Evolutionary conservation across 2,797 vertebrate genomes (phyloP).

Genomic region (Hephaestus fuliginosus): DNA sequence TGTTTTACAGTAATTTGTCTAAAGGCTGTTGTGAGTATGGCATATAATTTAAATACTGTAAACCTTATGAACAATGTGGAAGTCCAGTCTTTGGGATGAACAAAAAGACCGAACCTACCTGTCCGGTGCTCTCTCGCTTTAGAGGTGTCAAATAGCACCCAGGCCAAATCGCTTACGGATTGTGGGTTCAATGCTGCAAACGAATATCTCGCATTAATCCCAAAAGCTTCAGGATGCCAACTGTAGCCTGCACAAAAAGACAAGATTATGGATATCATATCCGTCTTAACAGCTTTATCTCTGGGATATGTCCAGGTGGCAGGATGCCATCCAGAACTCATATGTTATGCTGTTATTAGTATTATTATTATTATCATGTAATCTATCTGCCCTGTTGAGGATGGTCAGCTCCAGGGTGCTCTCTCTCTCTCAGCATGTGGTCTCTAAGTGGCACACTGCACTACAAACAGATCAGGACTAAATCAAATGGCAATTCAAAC

Average conservation of each 20-base stretch:
- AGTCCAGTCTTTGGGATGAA: background rate
- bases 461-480: conserved; percentile 30
- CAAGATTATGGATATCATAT: conserved; percentile 59
- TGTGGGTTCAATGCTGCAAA: background rate
- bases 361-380: conserved; percentile 54
- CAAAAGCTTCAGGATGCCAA: background rate
- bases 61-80: background rate
- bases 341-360: conserved; percentile 54
- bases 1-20: background rate
- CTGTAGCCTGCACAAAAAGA: conserved; percentile 2
- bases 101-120: background rate
- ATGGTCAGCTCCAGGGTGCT: conserved; percentile 51
- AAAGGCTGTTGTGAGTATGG: background rate
- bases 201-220: background rate
- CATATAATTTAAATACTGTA: background rate
- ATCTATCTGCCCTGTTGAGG: conserved; percentile 59
- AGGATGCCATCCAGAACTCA: conserved; percentile 49
- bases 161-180: background rate
- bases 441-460: conserved; percentile 39
- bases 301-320: conserved; percentile 34
- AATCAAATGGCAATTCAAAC: conserved; percentile 34
- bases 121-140: background rate
- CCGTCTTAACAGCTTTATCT: conserved; percentile 49
- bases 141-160: background rate
- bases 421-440: conserved; percentile 50